These are phyloP conservation scores for Drosophila flavopinicola DNA, from an alignment of 2,888 invertebrate species.

Conservation along the genomic window DNA sequence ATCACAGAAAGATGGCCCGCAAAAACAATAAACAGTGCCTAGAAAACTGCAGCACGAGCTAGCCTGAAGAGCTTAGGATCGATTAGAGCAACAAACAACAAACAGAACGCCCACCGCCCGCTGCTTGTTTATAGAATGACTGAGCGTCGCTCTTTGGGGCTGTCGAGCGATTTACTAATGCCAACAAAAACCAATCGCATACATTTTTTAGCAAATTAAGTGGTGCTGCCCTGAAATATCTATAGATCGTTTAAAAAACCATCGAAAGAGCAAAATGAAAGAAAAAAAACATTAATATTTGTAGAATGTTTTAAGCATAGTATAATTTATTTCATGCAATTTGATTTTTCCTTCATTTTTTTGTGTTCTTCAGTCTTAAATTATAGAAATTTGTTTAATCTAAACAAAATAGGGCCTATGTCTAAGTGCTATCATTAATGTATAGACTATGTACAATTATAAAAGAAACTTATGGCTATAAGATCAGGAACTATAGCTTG, in stretches of 20 bases:
- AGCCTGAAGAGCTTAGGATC: neutral
- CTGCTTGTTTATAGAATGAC: constrained; percentile 35
- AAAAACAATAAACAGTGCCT: constrained; percentile 23
- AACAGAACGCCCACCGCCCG: constrained; percentile 19
- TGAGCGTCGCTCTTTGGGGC: constrained; percentile 24
- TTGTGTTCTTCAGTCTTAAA: constrained; percentile 49
- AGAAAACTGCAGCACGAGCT: neutral
- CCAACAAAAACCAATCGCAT: constrained; percentile 33
- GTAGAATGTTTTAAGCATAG: constrained; percentile 58
- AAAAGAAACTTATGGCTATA: constrained; percentile 46
- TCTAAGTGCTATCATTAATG: constrained; percentile 22
- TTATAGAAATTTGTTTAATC: constrained; percentile 35
- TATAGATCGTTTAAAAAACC: constrained; percentile 27
- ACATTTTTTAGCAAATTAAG: constrained; percentile 48
- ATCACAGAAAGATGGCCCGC: constrained; percentile 10
- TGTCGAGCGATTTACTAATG: constrained; percentile 40
- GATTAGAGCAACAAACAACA: constrained; percentile 20
- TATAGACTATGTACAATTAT: constrained; percentile 46
- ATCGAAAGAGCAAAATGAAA: neutral
- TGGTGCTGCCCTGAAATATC: constrained; percentile 15
- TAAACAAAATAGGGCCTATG: constrained; percentile 32
- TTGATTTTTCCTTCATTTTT: constrained; percentile 15
- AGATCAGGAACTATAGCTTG: constrained; percentile 71
- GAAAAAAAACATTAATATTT: constrained; percentile 41
- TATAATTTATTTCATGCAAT: constrained; percentile 49